phyloP scores from a whole-genome alignment of 2,888 invertebrate genomes.

The Apamea sordens region DNA sequence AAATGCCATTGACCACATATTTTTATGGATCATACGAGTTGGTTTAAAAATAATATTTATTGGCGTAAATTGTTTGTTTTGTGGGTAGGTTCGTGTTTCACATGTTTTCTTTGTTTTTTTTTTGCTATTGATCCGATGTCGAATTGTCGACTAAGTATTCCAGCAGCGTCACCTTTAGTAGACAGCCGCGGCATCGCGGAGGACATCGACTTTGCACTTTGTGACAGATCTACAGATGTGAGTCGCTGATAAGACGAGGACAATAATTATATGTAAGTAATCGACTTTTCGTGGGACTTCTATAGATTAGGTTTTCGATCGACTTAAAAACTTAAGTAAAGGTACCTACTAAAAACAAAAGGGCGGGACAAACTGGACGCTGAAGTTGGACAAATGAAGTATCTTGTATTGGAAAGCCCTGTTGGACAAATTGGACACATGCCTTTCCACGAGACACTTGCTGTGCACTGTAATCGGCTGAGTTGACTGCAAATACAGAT shows the following conservation, averaged over 20 bases:
- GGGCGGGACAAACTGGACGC: neutral
- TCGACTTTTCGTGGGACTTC: neutral
- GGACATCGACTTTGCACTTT: neutral
- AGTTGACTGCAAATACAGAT: neutral
- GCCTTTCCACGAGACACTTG: neutral
- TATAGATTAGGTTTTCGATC: neutral
- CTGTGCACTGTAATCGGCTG: neutral
- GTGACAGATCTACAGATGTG: neutral
- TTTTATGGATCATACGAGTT: constrained; percentile 36
- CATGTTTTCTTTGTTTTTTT: neutral
- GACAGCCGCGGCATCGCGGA: neutral
- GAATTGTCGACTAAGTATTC: neutral
- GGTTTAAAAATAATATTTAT: neutral
- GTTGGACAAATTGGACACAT: neutral
- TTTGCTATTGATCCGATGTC: neutral
- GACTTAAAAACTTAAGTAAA: neutral
- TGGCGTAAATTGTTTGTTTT: constrained; percentile 4
- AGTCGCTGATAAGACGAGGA: neutral
- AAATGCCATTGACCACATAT: constrained; percentile 18
- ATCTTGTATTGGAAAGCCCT: neutral
- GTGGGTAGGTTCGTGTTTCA: neutral
- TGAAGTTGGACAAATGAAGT: neutral
- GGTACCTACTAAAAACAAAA: neutral
- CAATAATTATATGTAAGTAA: neutral
- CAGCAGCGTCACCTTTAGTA: no score